Conservation (phyloP, 2,113 vertebrate species). For the Empidonax alnorum region DNA sequence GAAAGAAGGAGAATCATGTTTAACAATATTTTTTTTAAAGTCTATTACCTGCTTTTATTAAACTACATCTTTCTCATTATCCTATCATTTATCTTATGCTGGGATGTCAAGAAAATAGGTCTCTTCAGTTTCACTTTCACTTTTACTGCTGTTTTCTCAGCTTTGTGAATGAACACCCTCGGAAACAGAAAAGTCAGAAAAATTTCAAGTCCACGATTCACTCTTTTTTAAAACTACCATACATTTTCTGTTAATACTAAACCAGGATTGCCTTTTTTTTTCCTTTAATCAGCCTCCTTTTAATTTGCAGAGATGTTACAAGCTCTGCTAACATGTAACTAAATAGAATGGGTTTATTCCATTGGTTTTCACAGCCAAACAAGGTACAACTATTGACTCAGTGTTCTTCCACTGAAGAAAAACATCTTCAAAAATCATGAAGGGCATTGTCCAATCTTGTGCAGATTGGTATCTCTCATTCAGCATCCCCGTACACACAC, state of each 20-base stretch:
- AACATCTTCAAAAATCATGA: neutral
- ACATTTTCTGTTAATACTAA: neutral
- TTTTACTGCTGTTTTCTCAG: neutral
- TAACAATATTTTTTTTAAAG: neutral
- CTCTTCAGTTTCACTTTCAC: conserved; percentile 34
- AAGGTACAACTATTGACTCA: neutral
- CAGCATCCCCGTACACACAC: neutral
- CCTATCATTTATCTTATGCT: neutral
- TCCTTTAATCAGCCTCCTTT: neutral
- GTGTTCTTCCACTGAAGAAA: neutral
- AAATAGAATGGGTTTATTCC: neutral
- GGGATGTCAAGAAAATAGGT: neutral
- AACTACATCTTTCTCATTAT: neutral
- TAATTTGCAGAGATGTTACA: neutral
- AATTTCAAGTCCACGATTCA: neutral
- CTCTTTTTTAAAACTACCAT: neutral
- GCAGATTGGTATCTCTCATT: neutral
- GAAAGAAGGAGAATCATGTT: neutral
- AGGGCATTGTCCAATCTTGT: neutral
- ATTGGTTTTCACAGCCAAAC: neutral
- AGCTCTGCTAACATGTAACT: neutral
- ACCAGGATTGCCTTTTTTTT: neutral
- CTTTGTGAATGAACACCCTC: neutral
- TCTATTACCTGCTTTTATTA: neutral
- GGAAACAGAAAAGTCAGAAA: neutral